Conservation (phyloP, 2,113 vertebrate species). For the Cyphomyrus discorhynchus region DNA sequence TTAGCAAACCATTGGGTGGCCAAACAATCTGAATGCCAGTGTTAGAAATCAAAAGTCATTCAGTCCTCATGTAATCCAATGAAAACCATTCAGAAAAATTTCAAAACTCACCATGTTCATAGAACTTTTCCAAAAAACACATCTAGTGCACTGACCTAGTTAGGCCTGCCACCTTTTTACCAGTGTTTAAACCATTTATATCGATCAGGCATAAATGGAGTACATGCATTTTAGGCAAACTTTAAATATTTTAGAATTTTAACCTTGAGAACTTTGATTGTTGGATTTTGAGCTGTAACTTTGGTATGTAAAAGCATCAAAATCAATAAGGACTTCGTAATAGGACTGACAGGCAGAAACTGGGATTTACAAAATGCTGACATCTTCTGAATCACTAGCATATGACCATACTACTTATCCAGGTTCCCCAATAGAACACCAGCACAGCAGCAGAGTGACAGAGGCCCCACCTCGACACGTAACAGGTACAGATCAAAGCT, state of each 20-base stretch:
- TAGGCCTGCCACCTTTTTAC: neutral
- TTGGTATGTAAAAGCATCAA: neutral
- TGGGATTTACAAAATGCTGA: neutral
- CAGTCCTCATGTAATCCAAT: neutral
- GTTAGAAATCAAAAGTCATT: neutral
- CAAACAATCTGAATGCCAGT: neutral
- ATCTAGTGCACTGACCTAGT: neutral
- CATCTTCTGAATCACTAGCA: neutral
- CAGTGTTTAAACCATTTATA: neutral
- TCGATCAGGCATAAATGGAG: neutral
- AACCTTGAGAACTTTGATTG: neutral
- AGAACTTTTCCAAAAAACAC: neutral
- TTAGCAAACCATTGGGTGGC: too few relatives aligned
- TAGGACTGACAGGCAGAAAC: neutral
- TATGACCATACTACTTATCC: neutral
- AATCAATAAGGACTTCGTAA: neutral
- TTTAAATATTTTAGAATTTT: neutral
- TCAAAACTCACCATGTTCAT: neutral
- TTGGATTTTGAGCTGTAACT: neutral
- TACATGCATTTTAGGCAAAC: neutral
- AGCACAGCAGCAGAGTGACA: slow-evolving; percentile 55
- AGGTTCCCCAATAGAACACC: slow-evolving; percentile 62
- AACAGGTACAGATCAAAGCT: slow-evolving; percentile 44
- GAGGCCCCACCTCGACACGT: slow-evolving; percentile 49
- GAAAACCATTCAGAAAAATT: neutral